A percentile compares a stretch with the other conserved stretches of the same genome.
Evolutionary conservation across 1,140 invertebrate genomes (phyloP).

Genomic region (Amyelois transitella): DNA sequence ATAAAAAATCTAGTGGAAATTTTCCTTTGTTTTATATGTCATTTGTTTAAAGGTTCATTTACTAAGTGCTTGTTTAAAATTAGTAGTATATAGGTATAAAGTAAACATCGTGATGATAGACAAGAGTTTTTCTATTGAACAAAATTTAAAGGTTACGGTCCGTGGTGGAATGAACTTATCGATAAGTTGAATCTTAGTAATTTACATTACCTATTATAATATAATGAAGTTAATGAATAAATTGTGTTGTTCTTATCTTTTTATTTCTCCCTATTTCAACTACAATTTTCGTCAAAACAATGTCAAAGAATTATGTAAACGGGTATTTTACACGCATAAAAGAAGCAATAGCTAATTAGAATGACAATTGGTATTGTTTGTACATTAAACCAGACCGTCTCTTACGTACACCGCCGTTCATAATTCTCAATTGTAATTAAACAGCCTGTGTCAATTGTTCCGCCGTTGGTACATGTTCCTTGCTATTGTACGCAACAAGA

Average conservation of each 20-base stretch:
- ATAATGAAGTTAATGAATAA: no score
- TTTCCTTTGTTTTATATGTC: no score
- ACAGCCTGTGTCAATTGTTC: slow-evolving; percentile 31
- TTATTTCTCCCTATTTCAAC: neutral
- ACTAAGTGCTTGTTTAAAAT: no score
- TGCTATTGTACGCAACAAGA: slow-evolving; percentile 25
- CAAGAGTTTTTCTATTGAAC: no score
- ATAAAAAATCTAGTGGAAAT: neutral
- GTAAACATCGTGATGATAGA: no score
- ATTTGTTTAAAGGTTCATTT: no score
- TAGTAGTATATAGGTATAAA: no score
- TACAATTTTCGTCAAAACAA: neutral
- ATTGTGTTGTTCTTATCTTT: neutral
- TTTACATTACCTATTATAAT: no score
- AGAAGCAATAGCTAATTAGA: slow-evolving; percentile 18
- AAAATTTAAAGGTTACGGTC: no score
- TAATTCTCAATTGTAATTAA: slow-evolving; percentile 38
- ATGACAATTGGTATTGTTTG: slow-evolving; percentile 32
- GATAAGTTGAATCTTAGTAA: no score
- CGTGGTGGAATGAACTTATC: no score
- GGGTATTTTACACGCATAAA: slow-evolving; percentile 14
- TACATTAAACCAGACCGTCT: slow-evolving; percentile 10
- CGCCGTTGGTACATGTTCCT: slow-evolving; percentile 12
- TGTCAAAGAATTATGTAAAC: slow-evolving; percentile 7
- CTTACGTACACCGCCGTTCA: slow-evolving; percentile 26